Conservation (phyloP, 2,797 vertebrate species). For the Cercopithecus neglectus region DNA sequence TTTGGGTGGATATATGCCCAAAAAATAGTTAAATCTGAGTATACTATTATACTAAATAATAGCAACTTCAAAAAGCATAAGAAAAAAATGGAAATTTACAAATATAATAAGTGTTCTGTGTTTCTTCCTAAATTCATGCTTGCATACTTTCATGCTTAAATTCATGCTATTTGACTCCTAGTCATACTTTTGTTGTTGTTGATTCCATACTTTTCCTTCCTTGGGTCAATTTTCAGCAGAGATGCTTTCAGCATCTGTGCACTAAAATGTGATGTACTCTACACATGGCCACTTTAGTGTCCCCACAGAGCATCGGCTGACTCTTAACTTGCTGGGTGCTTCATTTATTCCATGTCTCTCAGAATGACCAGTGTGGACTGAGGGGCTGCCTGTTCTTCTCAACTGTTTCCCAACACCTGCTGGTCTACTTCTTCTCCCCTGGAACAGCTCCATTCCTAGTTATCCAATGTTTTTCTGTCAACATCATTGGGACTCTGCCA, state of each 20-base stretch:
- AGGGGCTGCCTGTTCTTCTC: not conserved
- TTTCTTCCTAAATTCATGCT: not conserved
- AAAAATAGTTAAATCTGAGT: not conserved
- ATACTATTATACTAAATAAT: not conserved
- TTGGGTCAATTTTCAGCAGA: not conserved
- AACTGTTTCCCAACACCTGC: not conserved
- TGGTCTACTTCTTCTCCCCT: not conserved
- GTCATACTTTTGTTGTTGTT: accelerated
- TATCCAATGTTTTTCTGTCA: not conserved
- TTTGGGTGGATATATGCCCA: not conserved
- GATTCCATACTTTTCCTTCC: not conserved
- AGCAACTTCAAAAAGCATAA: not conserved
- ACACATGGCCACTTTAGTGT: not conserved
- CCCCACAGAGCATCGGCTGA: not conserved
- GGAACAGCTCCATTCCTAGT: not conserved
- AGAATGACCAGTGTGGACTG: not conserved
- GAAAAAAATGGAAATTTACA: not conserved
- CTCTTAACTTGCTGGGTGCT: not conserved
- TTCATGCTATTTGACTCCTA: not conserved
- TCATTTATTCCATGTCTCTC: not conserved
- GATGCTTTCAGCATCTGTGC: not conserved
- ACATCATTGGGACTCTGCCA: not conserved
- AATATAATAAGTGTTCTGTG: not conserved
- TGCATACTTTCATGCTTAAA: not conserved
- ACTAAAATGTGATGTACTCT: not conserved